These are phyloP conservation scores for Rhynchophorus ferrugineus DNA, from an alignment of 1,140 invertebrate genomes.

Conservation along the genomic window DNA sequence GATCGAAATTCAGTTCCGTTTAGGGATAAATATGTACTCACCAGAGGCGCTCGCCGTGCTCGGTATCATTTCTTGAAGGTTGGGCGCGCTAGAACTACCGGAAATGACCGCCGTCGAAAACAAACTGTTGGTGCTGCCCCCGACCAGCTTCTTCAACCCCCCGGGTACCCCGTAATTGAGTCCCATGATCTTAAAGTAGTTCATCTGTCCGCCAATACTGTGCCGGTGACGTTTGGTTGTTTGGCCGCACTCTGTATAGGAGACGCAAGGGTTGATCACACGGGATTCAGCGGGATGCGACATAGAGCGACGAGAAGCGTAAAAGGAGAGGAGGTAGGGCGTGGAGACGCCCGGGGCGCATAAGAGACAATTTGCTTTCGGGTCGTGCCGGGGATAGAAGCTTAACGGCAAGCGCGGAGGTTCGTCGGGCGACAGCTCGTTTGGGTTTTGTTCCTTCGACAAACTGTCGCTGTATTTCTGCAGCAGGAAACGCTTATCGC, in stretches of 20 bases:
- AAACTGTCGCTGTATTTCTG: slow-evolving; percentile 30
- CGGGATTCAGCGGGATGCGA: slow-evolving; percentile 33
- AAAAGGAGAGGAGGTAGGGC: slow-evolving; percentile 42
- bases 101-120: slow-evolving; percentile 93
- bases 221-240: slow-evolving; percentile 75
- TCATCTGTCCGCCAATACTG: slow-evolving; percentile 89
- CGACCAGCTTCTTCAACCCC: slow-evolving; percentile 59
- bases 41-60: slow-evolving; percentile 61
- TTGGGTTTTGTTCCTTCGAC: slow-evolving; percentile 2
- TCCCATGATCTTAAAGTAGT: slow-evolving; percentile 80
- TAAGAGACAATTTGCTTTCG: slow-evolving; percentile 43
- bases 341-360: slow-evolving; percentile 38
- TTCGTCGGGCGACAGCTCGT: slow-evolving; percentile 12
- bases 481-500: slow-evolving; percentile 27
- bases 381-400: slow-evolving; percentile 33
- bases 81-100: slow-evolving; percentile 83
- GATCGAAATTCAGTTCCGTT: background rate
- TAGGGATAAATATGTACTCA: slow-evolving; percentile 40
- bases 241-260: slow-evolving; percentile 47
- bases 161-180: slow-evolving; percentile 52
- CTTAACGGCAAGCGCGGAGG: slow-evolving; percentile 24
- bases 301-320: slow-evolving; percentile 35
- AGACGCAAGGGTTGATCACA: slow-evolving; percentile 37
- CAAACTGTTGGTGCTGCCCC: slow-evolving; percentile 67
- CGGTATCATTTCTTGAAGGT: slow-evolving; percentile 78